Conservation (phyloP, 2,113 vertebrate species). For the Megalops atlanticus region DNA sequence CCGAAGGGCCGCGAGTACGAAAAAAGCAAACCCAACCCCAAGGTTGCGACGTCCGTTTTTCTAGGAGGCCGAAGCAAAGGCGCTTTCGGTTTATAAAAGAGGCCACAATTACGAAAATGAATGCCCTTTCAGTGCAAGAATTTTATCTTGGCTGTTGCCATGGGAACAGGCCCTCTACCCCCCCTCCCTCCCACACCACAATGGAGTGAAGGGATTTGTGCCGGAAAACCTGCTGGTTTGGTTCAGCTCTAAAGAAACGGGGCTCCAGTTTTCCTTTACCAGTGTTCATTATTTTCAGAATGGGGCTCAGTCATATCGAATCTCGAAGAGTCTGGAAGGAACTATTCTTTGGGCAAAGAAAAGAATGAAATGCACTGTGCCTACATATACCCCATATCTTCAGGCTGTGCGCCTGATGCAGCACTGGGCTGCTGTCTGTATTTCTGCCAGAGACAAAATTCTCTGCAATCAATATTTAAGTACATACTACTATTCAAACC, state of each 20-base stretch:
- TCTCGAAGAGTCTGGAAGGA: too few species aligned
- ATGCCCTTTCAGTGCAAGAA: conserved; percentile 80
- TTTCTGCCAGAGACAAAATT: too few species aligned
- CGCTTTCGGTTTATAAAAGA: conserved; percentile 68
- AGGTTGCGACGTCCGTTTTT: conserved; percentile 63
- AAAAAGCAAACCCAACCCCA: conserved; percentile 63
- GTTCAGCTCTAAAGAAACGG: conserved; percentile 50
- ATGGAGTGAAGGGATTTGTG: conserved; percentile 69
- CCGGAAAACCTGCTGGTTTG: conserved; percentile 56
- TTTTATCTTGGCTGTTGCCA: conserved; percentile 83
- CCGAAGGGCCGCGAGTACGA: conserved; percentile 13
- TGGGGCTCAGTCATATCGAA: background rate
- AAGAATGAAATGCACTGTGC: background rate
- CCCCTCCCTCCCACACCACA: conserved; percentile 66
- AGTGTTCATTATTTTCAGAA: background rate
- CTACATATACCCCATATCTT: too few species aligned
- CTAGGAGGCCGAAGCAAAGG: conserved; percentile 67
- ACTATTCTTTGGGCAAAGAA: background rate
- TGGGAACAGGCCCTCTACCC: conserved; percentile 72
- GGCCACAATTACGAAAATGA: conserved; percentile 81
- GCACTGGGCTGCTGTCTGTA: too few species aligned
- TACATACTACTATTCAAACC: too few species aligned
- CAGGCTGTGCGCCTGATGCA: too few species aligned
- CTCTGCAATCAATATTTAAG: too few species aligned
- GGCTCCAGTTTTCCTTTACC: conserved; percentile 36